Conservation (phyloP, 2,888 invertebrate species). For the Ophion costatus region DNA sequence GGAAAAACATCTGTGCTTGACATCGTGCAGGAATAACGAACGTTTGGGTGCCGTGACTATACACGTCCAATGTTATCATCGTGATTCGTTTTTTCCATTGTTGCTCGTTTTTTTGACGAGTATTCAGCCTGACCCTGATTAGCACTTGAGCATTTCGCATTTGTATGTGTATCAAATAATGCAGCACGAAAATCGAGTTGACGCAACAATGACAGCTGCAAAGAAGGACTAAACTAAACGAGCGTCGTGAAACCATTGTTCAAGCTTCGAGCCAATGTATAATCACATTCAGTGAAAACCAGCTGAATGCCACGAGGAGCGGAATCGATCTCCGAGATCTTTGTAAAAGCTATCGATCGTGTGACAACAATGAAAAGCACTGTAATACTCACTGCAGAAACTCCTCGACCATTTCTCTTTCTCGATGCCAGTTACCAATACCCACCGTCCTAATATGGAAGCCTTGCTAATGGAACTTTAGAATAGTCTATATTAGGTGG, state of each 20-base stretch:
- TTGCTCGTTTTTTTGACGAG: too few relatives aligned
- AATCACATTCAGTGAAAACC: background rate
- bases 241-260: background rate
- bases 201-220: background rate
- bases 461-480: background rate
- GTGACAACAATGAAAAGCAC: background rate
- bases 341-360: constrained; percentile 25
- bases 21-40: too few relatives aligned
- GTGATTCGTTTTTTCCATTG: too few relatives aligned
- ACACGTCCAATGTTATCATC: too few relatives aligned
- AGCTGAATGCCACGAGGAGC: background rate
- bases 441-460: too few relatives aligned
- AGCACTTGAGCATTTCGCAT: too few relatives aligned
- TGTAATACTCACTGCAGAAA: background rate
- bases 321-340: background rate
- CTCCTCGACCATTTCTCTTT: background rate
- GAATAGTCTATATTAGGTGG: background rate
- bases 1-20: too few relatives aligned
- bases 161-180: too few relatives aligned
- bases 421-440: background rate
- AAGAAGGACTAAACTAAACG: constrained; percentile 23
- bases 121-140: too few relatives aligned
- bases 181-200: background rate
- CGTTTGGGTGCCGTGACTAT: too few relatives aligned
- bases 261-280: background rate